A percentile compares a stretch with the other conserved stretches of the same genome.
phyloP scores from a whole-genome alignment of 2,888 invertebrate genomes.

The Brachypterus glaber region DNA sequence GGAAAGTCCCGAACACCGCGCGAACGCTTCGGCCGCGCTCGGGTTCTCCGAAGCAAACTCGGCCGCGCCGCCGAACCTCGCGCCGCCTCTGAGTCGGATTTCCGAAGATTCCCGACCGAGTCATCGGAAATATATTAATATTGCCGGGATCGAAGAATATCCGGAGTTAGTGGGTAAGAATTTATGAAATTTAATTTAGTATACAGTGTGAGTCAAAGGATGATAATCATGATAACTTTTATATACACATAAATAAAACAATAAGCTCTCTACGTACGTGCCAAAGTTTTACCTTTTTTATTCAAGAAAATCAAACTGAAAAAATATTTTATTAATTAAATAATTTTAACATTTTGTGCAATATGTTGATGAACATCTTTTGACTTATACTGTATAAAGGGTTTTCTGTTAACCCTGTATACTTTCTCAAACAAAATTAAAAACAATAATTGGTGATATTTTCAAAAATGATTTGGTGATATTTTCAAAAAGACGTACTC shows the following conservation, averaged over 20 bases:
- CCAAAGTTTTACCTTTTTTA: constrained; percentile 5
- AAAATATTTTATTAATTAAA: no score
- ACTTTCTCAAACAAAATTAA: no score
- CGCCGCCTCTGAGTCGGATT: constrained; percentile 39
- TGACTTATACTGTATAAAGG: no score
- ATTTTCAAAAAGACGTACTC: no score
- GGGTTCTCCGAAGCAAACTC: constrained; percentile 32
- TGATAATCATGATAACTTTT: background rate
- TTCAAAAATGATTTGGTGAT: no score
- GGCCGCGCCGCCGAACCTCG: constrained; percentile 31
- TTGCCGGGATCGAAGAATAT: constrained; percentile 71
- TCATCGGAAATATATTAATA: constrained; percentile 56
- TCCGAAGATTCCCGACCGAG: constrained; percentile 46
- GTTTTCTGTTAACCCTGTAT: no score
- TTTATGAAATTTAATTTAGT: constrained; percentile 7
- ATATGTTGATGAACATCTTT: no score
- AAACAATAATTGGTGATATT: no score
- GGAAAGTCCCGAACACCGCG: constrained; percentile 56
- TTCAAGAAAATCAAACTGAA: no score
- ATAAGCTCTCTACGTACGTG: background rate
- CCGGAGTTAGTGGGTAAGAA: constrained; percentile 49
- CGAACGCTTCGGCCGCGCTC: constrained; percentile 35
- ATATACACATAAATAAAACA: background rate
- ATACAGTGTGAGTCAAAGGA: no score
- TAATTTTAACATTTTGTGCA: no score